Base-by-base conservation (phyloP, 2,797 vertebrate species). In the Oryzias dopingdopingensis region DNA sequence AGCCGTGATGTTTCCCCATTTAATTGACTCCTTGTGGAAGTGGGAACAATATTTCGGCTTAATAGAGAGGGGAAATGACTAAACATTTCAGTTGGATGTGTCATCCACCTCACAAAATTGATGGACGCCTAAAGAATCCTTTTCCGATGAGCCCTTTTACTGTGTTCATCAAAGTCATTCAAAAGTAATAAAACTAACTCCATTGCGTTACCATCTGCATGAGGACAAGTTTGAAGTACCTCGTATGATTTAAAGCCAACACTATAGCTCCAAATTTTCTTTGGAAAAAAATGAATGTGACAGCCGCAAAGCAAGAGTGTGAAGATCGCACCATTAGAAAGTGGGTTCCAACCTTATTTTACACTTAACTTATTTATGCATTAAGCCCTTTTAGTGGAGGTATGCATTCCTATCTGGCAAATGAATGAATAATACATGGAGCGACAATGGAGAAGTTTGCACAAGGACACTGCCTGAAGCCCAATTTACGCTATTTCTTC, bases 141-240 rank as follows among this genome's bases (percentile, higher is more conserved):
- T 66, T 67, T 76, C 37, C 1, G 49, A 59, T 66, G 66, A 84
- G 71, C 67, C 60, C 56, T 82, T 80, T 69, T n/a, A 23, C 43
- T 45, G 67, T 54, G 77, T 77, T 81, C 73, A 80, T 84, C 77
- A 80, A 78, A 77, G 78, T 77, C 76, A 86, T 81, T 83, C 6
- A 0, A 66, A 75, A 72, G 76, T 79, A 72, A 83, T 84, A 81
- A 80, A 86, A 80, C 52, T 67, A 67, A 69, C 44, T 58, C 70
- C 72, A 70, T 69, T 67, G 29, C 70, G 80, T 74, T 76, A 76
- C 64, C 70, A 64, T 75, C 81, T 62, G 66, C 56, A 44, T 4
- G 54, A 52, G 55, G 77, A 72, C 51, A 43, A 64, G 43, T 62
- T 70, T 20, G 2, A 52, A 72, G 62, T 70, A 60, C 59, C 61